Percentiles rank a stretch among this genome's conserved stretches.
These are phyloP conservation scores for Acanthisitta chloris DNA, from an alignment of 2,113 vertebrate genomes.

Conservation along the genomic window DNA sequence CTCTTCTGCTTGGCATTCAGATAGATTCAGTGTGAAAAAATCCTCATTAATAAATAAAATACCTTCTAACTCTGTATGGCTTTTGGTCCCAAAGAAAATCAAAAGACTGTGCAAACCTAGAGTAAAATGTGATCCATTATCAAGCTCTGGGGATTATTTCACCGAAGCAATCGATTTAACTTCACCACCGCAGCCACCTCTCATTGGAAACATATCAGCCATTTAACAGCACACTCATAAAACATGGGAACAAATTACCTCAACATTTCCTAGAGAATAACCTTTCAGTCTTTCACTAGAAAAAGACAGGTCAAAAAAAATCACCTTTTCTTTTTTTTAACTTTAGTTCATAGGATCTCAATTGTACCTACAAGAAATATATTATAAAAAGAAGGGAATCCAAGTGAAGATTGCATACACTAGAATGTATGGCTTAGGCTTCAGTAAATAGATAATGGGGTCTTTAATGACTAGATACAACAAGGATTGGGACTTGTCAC, in stretches of 20 bases:
- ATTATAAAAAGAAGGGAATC: background rate
- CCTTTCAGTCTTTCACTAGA: background rate
- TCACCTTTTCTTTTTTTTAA: background rate
- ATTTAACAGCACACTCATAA: background rate
- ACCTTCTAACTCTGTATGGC: background rate
- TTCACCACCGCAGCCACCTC: background rate
- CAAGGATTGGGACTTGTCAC: background rate
- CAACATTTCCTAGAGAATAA: background rate
- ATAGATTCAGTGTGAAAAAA: background rate
- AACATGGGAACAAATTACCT: background rate
- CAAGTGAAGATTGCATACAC: background rate
- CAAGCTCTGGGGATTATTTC: constrained; percentile 2
- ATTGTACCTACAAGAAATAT: background rate
- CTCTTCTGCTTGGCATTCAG: background rate
- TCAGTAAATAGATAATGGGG: background rate
- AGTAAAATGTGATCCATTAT: constrained; percentile 9
- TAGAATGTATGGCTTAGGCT: background rate
- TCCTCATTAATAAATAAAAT: background rate
- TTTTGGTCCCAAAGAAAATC: background rate
- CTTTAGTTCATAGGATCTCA: background rate
- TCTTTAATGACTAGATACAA: background rate
- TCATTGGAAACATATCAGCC: background rate
- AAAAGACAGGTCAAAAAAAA: background rate
- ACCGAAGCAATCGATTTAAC: constrained; percentile 27
- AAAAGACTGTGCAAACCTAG: background rate